phyloP scores from a whole-genome alignment of 2,888 invertebrate genomes.

The Piscicola geometra region DNA sequence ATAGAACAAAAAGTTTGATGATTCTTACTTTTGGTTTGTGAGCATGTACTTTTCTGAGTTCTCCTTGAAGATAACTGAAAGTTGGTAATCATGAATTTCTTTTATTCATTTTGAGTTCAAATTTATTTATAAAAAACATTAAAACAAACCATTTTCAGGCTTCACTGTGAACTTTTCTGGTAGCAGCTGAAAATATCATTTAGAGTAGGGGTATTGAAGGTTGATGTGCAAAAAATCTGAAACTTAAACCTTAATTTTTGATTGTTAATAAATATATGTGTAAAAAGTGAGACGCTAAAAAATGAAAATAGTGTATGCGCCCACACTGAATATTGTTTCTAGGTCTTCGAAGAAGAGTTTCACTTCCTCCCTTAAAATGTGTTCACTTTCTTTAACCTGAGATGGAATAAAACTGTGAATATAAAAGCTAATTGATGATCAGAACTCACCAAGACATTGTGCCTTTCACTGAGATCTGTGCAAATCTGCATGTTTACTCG shows the following conservation, averaged over 20 bases:
- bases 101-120: no score
- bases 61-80: background rate
- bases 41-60: conserved; percentile 23
- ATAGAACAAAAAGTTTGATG: no score
- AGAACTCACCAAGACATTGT: conserved; percentile 3
- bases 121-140: background rate
- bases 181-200: no score
- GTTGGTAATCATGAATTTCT: no score
- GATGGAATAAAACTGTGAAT: background rate
- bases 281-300: no score
- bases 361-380: conserved; percentile 8
- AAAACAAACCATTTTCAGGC: conserved; percentile 9
- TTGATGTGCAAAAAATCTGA: background rate
- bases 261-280: no score
- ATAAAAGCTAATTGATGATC: background rate
- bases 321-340: background rate
- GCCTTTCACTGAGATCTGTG: background rate
- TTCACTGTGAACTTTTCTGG: background rate
- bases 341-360: background rate
- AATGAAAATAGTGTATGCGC: background rate
- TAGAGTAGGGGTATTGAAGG: background rate
- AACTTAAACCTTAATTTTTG: no score
- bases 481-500: background rate
- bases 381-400: background rate
- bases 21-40: conserved; percentile 28